Evolutionary conservation across 2,888 invertebrate genomes (phyloP), one percentile per base, ranked within the genome.

Genomic region (Nomada flava): DNA sequence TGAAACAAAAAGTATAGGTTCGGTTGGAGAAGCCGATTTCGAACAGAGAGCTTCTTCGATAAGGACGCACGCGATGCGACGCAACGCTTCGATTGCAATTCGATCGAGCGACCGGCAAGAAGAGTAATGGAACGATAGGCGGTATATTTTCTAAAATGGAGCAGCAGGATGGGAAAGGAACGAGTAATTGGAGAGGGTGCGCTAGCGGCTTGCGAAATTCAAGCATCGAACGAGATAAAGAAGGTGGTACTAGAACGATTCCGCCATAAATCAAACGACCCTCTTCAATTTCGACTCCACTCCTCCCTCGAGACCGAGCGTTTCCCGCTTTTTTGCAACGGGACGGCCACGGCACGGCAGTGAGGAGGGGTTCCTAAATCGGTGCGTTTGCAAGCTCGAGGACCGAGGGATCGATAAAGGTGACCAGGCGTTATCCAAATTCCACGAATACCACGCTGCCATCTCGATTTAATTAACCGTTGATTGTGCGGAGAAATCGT

Each of bases 191-290:
- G 26, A 23, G 73, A 57, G 70, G 64, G 80, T 59, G 63, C 26
- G 70, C 26, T 15, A 65, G 75, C 23, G 50, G 68, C 29, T 76
- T 65, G 62, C 72, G 72, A 75, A 76, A 82, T 83, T 76, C 55
- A 62, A 69, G 29, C 71, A 60, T 42, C 64, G 73, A 71, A 53
- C 23, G 59, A 69, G 53, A 44, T 55, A 50, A 62, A 65, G 69
- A 53, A 64, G 68, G 63, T 62, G 29, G 74, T 55, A 20, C 23
- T 50, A 63, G 70, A 79, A 60, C 36, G 64, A 79, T 76, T 76
- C 82, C 81, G 68, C 76, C 84, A 89, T 91, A 91, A 90, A 90
- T 90, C 91, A 90, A 89, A 90, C 82, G 84, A 88, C 89, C 90
- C 90, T 89, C 83, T 81, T 86, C 88, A 90, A 90, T 90, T 90